Base-by-base conservation (phyloP, 1,140 invertebrate genomes). In the Cepaea nemoralis region DNA sequence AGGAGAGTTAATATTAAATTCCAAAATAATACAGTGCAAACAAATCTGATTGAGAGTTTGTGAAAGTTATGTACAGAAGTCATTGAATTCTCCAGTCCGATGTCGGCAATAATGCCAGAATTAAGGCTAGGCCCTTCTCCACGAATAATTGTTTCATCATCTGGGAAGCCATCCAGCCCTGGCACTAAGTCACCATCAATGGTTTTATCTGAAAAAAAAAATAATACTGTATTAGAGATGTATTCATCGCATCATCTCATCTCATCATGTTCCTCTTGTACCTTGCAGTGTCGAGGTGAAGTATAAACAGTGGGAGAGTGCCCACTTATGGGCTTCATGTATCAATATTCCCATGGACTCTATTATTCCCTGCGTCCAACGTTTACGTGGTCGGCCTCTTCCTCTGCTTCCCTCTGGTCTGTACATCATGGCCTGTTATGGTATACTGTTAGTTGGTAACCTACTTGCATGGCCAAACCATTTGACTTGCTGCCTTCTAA, bases 61-160 rank as follows among this genome's bases (percentile, higher is more conserved):
- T 63, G 59, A 10, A 12, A 0, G 33, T 35, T 6, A 33, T 45
- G 45, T 50, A 75, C 48, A 31, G 24, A 75, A 31, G 16, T 39
- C 8, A 14, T 45, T 16, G 73, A 75, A 45, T 75, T 75, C 42
- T 45, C 73, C 31, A 50, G 6, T 12, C 73, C 73, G 24, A 3
- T 33, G 22, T 75, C 73, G 1, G 73, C 73, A 42, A 75, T 75
- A 42, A 75, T 55, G 73, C 73, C 73, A 3, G 73, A 75, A 55
- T 75, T 75, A 35, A 48, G 48, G 27, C 31, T 75, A 14, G 73
- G 73, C 6, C 45, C 45, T 14, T 48, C 73, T 45, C 73, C 31
- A 1, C 2, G 12, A 40, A 35, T 22, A 35, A 75, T 75, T 55
- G 73, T 75, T 39, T 75, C 48, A 33, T 75, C 73, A 42, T 45